These are phyloP conservation scores for Hylaeus volcanicus DNA, from an alignment of 1,140 invertebrate species.

Conservation along the genomic window DNA sequence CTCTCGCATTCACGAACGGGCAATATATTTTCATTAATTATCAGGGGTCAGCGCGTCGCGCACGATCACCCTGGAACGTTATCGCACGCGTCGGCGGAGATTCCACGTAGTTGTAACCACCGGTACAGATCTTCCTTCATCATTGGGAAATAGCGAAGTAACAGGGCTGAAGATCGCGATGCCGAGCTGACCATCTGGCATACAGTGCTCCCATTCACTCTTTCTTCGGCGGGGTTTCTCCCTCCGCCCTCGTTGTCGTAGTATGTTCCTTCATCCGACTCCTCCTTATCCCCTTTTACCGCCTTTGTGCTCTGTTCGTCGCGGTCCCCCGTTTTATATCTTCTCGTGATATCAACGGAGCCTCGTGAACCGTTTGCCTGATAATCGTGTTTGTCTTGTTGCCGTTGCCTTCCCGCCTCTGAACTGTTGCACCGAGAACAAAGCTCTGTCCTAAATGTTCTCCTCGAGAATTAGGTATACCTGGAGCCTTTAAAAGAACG, in stretches of 20 bases:
- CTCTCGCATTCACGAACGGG: background rate
- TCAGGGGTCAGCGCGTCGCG: constrained; percentile 18
- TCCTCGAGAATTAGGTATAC: background rate
- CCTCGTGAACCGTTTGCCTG: constrained; percentile 15
- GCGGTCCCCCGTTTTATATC: constrained; percentile 47
- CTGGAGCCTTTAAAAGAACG: background rate
- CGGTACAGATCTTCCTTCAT: constrained; percentile 51
- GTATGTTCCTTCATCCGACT: constrained; percentile 47
- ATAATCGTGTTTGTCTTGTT: constrained; percentile 42
- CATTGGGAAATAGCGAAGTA: constrained; percentile 58
- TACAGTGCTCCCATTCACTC: constrained; percentile 69
- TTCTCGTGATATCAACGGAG: constrained; percentile 39
- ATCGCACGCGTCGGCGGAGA: background rate
- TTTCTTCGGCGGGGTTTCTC: constrained; percentile 40
- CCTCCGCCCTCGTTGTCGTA: constrained; percentile 31
- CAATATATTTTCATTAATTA: constrained; percentile 42
- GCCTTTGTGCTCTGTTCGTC: constrained; percentile 41
- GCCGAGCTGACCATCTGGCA: constrained; percentile 58
- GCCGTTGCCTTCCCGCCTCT: background rate
- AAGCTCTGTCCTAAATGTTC: background rate
- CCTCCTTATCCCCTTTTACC: constrained; percentile 48
- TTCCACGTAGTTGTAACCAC: constrained; percentile 14
- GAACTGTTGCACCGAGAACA: constrained; percentile 17
- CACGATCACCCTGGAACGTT: constrained; percentile 2
- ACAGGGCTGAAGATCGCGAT: constrained; percentile 9